Percentiles rank a stretch among this genome's conserved stretches.
These are phyloP conservation scores for Campoplex nolae DNA, from an alignment of 2,888 invertebrate species.

Conservation along the genomic window DNA sequence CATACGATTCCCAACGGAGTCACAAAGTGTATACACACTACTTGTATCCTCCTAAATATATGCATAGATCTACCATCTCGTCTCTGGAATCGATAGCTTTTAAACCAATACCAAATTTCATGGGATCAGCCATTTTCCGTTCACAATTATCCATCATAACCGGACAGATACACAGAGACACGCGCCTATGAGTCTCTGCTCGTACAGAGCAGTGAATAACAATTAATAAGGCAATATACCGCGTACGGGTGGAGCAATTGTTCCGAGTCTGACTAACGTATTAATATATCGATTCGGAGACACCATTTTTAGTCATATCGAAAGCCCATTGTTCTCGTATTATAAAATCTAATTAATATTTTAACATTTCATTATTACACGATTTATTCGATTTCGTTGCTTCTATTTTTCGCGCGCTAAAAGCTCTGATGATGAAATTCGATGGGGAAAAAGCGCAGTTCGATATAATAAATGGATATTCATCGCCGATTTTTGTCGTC, in stretches of 20 bases:
- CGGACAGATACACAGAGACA: neutral
- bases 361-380: neutral
- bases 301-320: neutral
- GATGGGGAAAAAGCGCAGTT: neutral
- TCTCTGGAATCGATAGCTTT: neutral
- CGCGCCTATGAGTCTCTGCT: neutral
- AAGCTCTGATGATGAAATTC: neutral
- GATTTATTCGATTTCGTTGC: neutral
- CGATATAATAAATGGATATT: no score
- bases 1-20: slow-evolving; percentile 58
- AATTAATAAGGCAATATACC: slow-evolving; percentile 43
- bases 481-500: neutral
- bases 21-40: slow-evolving; percentile 39
- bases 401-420: neutral
- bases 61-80: neutral
- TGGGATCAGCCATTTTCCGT: slow-evolving; percentile 43
- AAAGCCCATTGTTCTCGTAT: neutral
- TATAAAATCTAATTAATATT: neutral
- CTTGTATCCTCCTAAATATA: slow-evolving; percentile 22
- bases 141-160: slow-evolving; percentile 24
- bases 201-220: slow-evolving; percentile 13
- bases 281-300: neutral
- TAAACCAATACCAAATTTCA: slow-evolving; percentile 43
- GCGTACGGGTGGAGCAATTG: neutral
- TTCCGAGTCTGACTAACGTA: neutral